Base-by-base conservation (phyloP, 2,888 invertebrate genomes). In the Celastrina argiolus region DNA sequence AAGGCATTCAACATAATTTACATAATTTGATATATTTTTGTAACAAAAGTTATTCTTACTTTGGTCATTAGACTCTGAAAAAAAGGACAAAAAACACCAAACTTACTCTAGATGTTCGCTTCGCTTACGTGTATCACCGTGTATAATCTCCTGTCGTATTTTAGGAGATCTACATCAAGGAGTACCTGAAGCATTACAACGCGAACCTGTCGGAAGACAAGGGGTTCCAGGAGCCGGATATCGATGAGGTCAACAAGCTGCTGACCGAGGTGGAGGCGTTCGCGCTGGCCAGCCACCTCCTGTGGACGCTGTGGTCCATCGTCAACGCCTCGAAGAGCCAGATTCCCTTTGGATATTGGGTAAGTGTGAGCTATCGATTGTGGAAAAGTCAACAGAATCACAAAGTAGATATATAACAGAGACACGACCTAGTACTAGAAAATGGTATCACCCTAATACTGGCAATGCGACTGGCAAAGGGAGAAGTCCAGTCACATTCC, bases 301-400 rank as follows among this genome's bases (percentile, higher is more conserved):
- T 99, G 81, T 99, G 99, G 99, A 93, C 94, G 0, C 92, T 99
- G 0, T 99, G 99, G 99, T 94, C 96, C 2, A 92, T 98, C 39
- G 95, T 97, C 14, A 98, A 98, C 83, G 96, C 96, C 0, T 94
- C 95, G 69, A 95, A 94, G 63, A 97, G 97, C 1, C 94, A 96
- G 78, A 98, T 98, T 76, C 95, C 97, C 18, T 99, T 99, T 79
- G 98, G 98, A 67, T 98, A 98, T 81, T 96, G 97, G 97, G 98
- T 98, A 85, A 93, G 93, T 31, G 31, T 12, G 22, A 61, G 26
- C n/a, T n/a, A n/a, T n/a, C n/a, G n/a, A n/a, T n/a, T n/a, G n/a
- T n/a, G n/a, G n/a, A n/a, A n/a, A n/a, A n/a, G n/a, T n/a, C n/a
- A n/a, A n/a, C n/a, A n/a, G n/a, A n/a, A n/a, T n/a, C n/a, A n/a